A percentile compares a stretch with the other conserved stretches of the same genome.
Conservation (phyloP, 2,113 vertebrate genomes). For the Meriones unguiculatus region DNA sequence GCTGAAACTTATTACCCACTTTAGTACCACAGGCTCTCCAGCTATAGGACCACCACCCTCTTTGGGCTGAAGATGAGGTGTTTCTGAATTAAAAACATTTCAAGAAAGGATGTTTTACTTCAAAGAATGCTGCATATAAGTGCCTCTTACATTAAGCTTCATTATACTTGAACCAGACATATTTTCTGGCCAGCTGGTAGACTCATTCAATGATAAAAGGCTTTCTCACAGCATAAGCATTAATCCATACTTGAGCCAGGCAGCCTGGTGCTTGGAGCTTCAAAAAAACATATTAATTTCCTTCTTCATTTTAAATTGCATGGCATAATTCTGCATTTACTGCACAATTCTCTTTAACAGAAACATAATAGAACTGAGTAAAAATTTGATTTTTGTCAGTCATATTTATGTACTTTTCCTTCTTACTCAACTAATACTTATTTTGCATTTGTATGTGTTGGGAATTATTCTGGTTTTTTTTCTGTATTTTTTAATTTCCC, state of each 20-base stretch:
- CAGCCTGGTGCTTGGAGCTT: conserved; percentile 56
- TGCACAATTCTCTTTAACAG: conserved; percentile 69
- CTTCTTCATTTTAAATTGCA: conserved; percentile 64
- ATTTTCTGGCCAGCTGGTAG: conserved; percentile 61
- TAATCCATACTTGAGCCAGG: conserved; percentile 46
- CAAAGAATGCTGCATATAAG: background rate
- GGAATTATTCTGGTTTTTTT: conserved; percentile 22
- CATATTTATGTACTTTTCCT: conserved; percentile 63
- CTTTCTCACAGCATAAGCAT: conserved; percentile 50
- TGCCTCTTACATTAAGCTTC: conserved; percentile 39
- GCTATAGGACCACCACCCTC: background rate
- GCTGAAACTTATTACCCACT: background rate
- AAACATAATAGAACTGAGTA: conserved; percentile 62
- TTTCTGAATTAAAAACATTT: conserved; percentile 47
- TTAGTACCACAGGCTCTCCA: background rate
- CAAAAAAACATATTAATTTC: conserved; percentile 69
- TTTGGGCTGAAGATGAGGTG: background rate
- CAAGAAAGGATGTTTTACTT: conserved; percentile 7
- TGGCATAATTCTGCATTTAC: conserved; percentile 55
- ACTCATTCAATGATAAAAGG: conserved; percentile 28
- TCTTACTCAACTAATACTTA: conserved; percentile 59
- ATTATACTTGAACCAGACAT: conserved; percentile 57
- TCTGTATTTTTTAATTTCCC: conserved; percentile 27
- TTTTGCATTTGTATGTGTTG: conserved; percentile 53
- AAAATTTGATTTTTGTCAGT: conserved; percentile 55